phyloP scores from a whole-genome alignment of 2,888 invertebrate genomes.

The Autographa pulchrina region DNA sequence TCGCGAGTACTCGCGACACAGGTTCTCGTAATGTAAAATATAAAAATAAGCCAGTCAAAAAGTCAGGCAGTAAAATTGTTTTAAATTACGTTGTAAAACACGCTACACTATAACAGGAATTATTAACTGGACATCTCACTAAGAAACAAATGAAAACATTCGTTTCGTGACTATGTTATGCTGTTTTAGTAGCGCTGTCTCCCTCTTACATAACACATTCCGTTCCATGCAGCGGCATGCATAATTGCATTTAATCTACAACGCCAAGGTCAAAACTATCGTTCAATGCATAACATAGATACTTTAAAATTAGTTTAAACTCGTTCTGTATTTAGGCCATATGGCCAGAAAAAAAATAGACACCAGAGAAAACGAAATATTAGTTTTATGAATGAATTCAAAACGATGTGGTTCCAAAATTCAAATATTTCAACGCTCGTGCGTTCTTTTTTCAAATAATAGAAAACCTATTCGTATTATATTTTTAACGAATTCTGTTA shows the following conservation, averaged over 20 bases:
- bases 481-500: background rate
- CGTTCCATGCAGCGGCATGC: constrained; percentile 57
- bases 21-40: background rate
- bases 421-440: background rate
- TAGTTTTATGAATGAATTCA: background rate
- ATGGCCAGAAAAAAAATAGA: background rate
- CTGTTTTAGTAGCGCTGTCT: constrained; percentile 39
- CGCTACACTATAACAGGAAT: constrained; percentile 1
- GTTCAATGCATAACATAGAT: constrained; percentile 39
- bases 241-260: constrained; percentile 64
- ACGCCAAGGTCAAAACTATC: constrained; percentile 62
- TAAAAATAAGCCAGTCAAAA: background rate
- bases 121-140: constrained; percentile 14
- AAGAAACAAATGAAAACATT: constrained; percentile 14
- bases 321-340: background rate
- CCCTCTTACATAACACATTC: constrained; percentile 59
- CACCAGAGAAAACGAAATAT: background rate
- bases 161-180: constrained; percentile 45
- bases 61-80: background rate
- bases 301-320: constrained; percentile 31
- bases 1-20: background rate
- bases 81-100: background rate
- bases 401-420: background rate
- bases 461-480: too few relatives aligned
- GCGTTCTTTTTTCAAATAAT: background rate